These are phyloP conservation scores for Autographa gamma DNA, from an alignment of 2,888 invertebrate genomes.

Conservation along the genomic window DNA sequence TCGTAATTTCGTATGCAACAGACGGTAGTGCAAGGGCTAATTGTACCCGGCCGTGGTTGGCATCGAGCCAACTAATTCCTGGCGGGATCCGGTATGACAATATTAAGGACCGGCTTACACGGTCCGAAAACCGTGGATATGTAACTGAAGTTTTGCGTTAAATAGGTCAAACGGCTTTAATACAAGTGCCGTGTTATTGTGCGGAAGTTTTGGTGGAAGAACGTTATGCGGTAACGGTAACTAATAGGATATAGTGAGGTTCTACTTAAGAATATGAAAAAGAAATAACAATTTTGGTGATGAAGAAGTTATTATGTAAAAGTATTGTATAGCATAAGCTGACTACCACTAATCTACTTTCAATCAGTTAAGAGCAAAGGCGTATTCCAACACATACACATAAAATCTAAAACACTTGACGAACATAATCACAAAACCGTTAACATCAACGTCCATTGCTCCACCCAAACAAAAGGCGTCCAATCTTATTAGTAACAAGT, in stretches of 20 bases:
- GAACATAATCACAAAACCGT: background rate
- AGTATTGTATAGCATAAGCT: no score
- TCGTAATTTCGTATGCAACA: constrained; percentile 58
- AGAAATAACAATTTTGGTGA: no score
- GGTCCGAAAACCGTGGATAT: constrained; percentile 29
- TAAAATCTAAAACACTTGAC: background rate
- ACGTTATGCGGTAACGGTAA: background rate
- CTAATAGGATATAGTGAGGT: no score
- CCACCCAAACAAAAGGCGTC: background rate
- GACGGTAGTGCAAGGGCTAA: constrained; percentile 59
- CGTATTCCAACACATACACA: background rate
- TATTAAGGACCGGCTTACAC: constrained; percentile 55
- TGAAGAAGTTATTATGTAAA: no score
- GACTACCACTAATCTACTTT: no score
- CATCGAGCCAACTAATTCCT: constrained; percentile 56
- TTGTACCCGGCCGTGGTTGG: constrained; percentile 58
- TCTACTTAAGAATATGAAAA: no score
- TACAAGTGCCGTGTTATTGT: constrained; percentile 2
- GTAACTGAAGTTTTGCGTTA: constrained; percentile 19
- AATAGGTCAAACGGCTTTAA: constrained; percentile 18
- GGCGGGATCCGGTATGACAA: constrained; percentile 47
- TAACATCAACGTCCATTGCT: background rate
- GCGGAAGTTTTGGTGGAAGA: background rate
- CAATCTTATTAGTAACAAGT: constrained; percentile 2
- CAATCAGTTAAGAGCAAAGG: background rate